phyloP scores from a whole-genome alignment of 2,888 invertebrate genomes.

The Hipparchia sbordonii region DNA sequence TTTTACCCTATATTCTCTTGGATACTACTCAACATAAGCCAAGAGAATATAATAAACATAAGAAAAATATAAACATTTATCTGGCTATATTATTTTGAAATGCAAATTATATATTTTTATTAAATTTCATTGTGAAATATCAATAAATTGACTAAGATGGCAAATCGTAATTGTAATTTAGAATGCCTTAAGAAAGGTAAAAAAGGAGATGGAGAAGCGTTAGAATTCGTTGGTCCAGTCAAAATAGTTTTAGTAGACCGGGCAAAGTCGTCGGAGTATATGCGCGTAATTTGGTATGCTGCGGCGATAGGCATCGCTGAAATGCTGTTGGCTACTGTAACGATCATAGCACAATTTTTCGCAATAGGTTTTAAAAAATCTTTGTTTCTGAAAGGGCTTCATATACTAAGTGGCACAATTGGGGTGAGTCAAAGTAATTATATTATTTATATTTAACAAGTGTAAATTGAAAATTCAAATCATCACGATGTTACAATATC shows the following conservation, averaged over 20 bases:
- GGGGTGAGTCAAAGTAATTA: slow-evolving; percentile 51
- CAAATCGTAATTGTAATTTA: slow-evolving; percentile 49
- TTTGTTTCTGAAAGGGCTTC: slow-evolving; percentile 43
- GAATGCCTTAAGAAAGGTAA: slow-evolving; percentile 49
- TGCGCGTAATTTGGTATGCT: slow-evolving; percentile 37
- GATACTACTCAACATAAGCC: too few relatives aligned
- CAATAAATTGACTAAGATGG: slow-evolving; percentile 12
- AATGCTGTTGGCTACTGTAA: slow-evolving; percentile 52
- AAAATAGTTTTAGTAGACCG: slow-evolving; percentile 62
- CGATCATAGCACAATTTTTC: slow-evolving; percentile 49
- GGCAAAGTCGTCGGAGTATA: slow-evolving; percentile 32
- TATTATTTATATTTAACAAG: too few relatives aligned
- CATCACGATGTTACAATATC: too few relatives aligned
- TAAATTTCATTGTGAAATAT: neutral
- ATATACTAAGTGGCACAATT: slow-evolving; percentile 56
- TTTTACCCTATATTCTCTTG: too few relatives aligned
- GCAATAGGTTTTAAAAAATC: slow-evolving; percentile 45
- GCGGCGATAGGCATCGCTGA: slow-evolving; percentile 50
- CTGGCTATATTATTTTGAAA: too few relatives aligned
- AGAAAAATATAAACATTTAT: neutral
- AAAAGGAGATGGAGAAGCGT: slow-evolving; percentile 34
- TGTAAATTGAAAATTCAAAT: too few relatives aligned
- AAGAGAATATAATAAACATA: too few relatives aligned
- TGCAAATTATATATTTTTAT: neutral
- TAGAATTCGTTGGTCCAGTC: slow-evolving; percentile 63